Evolutionary conservation across 2,888 invertebrate species (phyloP).

Genomic region (Serripes groenlandicus): DNA sequence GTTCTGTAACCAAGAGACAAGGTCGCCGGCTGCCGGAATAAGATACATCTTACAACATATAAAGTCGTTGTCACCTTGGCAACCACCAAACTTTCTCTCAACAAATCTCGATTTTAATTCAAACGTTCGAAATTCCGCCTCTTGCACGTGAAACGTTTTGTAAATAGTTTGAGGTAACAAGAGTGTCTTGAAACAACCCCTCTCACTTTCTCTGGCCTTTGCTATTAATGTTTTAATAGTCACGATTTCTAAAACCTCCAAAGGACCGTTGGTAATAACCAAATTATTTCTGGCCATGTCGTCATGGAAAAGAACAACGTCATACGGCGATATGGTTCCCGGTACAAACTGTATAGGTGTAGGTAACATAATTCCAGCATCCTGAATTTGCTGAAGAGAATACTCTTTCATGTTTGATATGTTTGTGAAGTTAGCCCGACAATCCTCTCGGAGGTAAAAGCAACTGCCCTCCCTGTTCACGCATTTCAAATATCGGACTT

Average conservation of each 20-base stretch:
- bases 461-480: background rate
- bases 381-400: background rate
- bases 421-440: background rate
- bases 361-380: background rate
- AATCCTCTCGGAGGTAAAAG: background rate
- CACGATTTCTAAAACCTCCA: background rate
- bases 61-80: slow-evolving; percentile 1
- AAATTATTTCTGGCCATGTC: slow-evolving; percentile 1
- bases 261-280: slow-evolving; percentile 6
- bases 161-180: background rate
- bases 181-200: background rate
- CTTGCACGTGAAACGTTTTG: background rate
- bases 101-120: background rate
- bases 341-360: slow-evolving; percentile 1
- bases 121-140: background rate
- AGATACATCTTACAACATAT: background rate
- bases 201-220: background rate
- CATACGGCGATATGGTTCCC: slow-evolving; percentile 7
- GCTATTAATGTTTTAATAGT: background rate
- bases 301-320: slow-evolving; percentile 12
- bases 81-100: slow-evolving; percentile 12
- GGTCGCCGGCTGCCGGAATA: background rate
- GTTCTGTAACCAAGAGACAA: slow-evolving; percentile 5
- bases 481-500: background rate
- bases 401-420: background rate